Evolutionary conservation across 2,797 vertebrate species (phyloP).

Genomic region (Coendou prehensilis): DNA sequence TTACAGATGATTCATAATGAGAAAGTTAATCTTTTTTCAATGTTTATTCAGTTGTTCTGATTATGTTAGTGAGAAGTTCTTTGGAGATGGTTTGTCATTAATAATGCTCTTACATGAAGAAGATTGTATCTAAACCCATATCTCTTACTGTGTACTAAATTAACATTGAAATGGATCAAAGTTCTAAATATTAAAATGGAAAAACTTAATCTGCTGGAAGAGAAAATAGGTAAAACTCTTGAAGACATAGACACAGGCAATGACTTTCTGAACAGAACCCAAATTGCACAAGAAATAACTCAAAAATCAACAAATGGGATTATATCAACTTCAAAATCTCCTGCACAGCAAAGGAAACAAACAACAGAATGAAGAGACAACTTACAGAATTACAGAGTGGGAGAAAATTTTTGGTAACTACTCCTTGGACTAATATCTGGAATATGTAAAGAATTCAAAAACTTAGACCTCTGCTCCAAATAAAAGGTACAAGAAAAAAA

Average conservation of each 20-base stretch:
- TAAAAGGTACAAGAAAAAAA: no score
- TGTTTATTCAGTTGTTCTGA: neutral
- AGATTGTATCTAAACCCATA: neutral
- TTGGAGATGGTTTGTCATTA: constrained; percentile 26
- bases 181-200: neutral
- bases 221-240: neutral
- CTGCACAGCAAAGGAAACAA: neutral
- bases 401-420: neutral
- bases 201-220: neutral
- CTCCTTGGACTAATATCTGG: neutral
- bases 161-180: neutral
- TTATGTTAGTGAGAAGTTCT: neutral
- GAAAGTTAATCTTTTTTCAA: constrained; percentile 36
- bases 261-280: neutral
- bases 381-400: neutral
- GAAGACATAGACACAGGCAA: neutral
- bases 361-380: neutral
- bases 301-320: neutral
- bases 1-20: constrained; percentile 23
- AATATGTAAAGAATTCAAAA: neutral
- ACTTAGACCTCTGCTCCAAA: neutral
- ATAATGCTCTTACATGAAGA: neutral
- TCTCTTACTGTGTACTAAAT: neutral
- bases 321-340: neutral
- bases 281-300: neutral